A percentile compares a stretch with the other conserved stretches of the same genome.
Evolutionary conservation across 2,113 vertebrate genomes (phyloP).

Genomic region (Tinamus guttatus): DNA sequence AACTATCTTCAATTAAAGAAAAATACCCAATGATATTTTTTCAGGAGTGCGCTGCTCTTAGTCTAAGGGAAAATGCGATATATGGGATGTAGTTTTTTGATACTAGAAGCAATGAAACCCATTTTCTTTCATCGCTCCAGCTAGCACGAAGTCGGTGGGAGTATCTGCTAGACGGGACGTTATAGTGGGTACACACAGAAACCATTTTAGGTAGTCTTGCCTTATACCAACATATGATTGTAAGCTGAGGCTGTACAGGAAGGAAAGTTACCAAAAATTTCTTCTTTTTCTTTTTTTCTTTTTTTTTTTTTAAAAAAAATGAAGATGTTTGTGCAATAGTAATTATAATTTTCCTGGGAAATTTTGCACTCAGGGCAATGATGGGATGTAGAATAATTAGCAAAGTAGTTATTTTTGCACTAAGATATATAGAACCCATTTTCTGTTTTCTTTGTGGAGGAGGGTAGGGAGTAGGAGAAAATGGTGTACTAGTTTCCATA

Average conservation of each 20-base stretch:
- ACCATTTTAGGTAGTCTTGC: background rate
- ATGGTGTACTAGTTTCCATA: background rate
- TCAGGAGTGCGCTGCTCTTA: background rate
- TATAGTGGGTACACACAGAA: fast-evolving
- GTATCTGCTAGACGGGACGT: background rate
- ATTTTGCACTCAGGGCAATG: background rate
- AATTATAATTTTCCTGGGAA: background rate
- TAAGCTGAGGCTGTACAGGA: background rate
- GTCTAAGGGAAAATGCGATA: background rate
- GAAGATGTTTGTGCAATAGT: background rate
- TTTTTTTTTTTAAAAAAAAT: too few species aligned
- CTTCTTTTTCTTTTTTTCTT: fast-evolving
- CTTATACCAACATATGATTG: background rate
- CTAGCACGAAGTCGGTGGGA: background rate
- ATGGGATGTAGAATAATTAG: background rate
- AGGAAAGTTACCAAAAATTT: background rate
- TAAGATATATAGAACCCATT: background rate
- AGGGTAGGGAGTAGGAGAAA: background rate
- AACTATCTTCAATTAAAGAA: background rate
- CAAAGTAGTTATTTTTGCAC: background rate
- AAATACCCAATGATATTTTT: background rate
- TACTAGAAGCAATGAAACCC: background rate
- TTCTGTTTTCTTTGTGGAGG: background rate
- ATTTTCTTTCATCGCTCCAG: background rate
- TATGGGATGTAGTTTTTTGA: background rate